Evolutionary conservation across 2,113 vertebrate species (phyloP).

Genomic region (Sphyrna mokarran): DNA sequence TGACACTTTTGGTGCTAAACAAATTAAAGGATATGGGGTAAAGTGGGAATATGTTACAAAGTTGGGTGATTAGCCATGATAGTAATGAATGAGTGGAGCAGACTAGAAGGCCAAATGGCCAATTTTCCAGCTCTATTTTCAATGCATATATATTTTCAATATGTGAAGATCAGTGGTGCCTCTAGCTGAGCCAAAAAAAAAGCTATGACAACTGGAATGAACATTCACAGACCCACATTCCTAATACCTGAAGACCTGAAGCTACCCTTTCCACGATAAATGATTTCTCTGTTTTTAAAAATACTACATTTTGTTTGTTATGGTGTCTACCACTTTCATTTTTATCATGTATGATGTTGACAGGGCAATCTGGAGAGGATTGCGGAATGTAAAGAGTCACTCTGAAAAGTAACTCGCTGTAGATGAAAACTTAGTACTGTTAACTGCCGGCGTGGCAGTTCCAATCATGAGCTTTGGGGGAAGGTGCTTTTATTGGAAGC

Average conservation of each 20-base stretch:
- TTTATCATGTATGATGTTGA: background rate
- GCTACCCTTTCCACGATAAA: background rate
- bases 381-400: background rate
- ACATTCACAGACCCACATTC: background rate
- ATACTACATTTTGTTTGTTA: background rate
- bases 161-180: background rate
- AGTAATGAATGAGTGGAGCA: too few species aligned
- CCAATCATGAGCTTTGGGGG: background rate
- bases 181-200: too few species aligned
- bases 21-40: too few species aligned
- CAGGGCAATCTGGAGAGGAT: too few species aligned
- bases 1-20: too few species aligned
- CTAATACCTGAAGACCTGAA: background rate
- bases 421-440: background rate
- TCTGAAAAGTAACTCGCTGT: background rate
- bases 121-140: too few species aligned
- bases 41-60: too few species aligned
- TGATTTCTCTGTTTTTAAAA: background rate
- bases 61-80: too few species aligned
- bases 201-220: background rate
- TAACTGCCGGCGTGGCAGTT: slow-evolving; percentile 23
- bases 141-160: too few species aligned
- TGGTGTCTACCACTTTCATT: background rate
- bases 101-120: too few species aligned
- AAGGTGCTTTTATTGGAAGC: background rate